phyloP scores from a whole-genome alignment of 2,888 invertebrate species.

The Eretmocerus hayati region DNA sequence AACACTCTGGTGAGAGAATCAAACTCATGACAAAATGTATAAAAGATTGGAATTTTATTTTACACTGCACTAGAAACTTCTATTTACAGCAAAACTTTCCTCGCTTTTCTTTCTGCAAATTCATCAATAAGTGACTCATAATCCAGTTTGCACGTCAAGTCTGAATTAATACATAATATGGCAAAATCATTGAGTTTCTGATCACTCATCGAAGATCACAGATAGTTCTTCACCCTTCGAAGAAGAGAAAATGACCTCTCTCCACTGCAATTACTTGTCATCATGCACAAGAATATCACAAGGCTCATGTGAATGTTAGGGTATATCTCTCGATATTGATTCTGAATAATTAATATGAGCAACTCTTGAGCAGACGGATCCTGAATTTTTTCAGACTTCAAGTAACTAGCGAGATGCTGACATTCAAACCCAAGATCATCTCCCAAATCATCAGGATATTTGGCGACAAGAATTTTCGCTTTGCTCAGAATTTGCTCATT shows the following conservation, averaged over 20 bases:
- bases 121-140: slow-evolving; percentile 15
- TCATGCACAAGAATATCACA: slow-evolving; percentile 10
- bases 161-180: slow-evolving; percentile 16
- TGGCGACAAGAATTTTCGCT: slow-evolving; percentile 3
- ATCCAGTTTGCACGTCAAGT: slow-evolving; percentile 10
- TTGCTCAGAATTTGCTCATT: slow-evolving; percentile 6
- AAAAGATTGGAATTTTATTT: too few relatives aligned
- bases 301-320: slow-evolving; percentile 19
- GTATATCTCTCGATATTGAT: slow-evolving; percentile 13
- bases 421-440: slow-evolving; percentile 3
- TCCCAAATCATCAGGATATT: slow-evolving; percentile 7
- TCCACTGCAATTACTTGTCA: slow-evolving; percentile 12
- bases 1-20: too few relatives aligned
- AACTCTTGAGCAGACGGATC: slow-evolving; percentile 41
- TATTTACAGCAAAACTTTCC: slow-evolving; percentile 6
- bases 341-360: slow-evolving; percentile 22
- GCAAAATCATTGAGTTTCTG: slow-evolving; percentile 8
- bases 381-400: not conserved
- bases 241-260: slow-evolving; percentile 17
- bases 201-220: slow-evolving; percentile 4
- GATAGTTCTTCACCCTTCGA: slow-evolving; percentile 15
- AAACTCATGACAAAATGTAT: too few relatives aligned
- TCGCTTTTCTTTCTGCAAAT: slow-evolving; percentile 14
- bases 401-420: slow-evolving; percentile 6
- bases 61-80: not conserved